Evolutionary conservation across 2,113 vertebrate species (phyloP).

Genomic region (Cynopterus brachyotis): DNA sequence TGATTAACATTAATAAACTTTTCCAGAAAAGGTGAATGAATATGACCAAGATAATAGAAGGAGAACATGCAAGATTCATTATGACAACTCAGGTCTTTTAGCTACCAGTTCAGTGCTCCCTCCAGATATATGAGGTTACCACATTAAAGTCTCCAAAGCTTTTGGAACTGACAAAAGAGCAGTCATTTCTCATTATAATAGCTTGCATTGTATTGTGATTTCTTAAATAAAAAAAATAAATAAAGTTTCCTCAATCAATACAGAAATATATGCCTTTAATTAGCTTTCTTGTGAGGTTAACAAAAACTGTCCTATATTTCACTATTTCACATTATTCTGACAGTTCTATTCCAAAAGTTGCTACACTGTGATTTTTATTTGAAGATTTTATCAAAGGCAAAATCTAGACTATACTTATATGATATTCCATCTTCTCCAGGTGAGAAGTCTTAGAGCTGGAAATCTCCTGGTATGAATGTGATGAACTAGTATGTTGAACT

Average conservation of each 20-base stretch:
- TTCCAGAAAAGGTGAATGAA: background rate
- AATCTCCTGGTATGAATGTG: background rate
- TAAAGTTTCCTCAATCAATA: background rate
- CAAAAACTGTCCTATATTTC: background rate
- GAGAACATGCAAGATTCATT: background rate
- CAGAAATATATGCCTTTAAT: background rate
- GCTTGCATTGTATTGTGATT: background rate
- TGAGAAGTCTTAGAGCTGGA: background rate
- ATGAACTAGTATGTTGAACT: background rate
- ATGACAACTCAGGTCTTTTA: background rate
- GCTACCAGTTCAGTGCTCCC: background rate
- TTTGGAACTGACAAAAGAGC: background rate
- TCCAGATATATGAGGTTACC: background rate
- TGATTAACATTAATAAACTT: background rate
- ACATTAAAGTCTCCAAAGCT: background rate
- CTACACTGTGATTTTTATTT: background rate
- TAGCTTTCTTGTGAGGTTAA: background rate
- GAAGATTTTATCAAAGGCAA: background rate
- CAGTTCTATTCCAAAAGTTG: background rate
- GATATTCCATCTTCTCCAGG: background rate
- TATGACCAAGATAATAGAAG: background rate
- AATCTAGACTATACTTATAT: background rate
- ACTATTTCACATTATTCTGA: background rate
- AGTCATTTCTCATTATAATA: background rate
- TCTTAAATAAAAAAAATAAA: slow-evolving; percentile 5